Evolutionary conservation across 1,140 invertebrate genomes (phyloP).

Genomic region (Anagrus nilaparvatae): DNA sequence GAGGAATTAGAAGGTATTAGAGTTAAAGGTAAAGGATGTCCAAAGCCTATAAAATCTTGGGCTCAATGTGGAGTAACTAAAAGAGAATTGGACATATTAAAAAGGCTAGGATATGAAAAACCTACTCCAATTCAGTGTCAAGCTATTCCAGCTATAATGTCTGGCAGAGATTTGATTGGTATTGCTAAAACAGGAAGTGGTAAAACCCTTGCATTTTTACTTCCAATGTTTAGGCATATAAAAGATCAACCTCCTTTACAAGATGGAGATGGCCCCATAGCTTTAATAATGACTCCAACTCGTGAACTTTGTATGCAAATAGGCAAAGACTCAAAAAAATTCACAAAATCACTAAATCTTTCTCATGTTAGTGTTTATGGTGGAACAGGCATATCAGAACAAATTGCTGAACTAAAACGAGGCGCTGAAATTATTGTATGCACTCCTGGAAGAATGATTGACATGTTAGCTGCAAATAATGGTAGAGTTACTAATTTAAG

Average conservation of each 20-base stretch:
- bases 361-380: constrained; percentile 96
- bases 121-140: constrained; percentile 98
- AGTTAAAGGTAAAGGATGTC: constrained; percentile 80
- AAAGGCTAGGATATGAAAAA: constrained; percentile 88
- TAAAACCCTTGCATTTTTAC: constrained; percentile 95
- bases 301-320: constrained; percentile 99
- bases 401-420: constrained; percentile 95
- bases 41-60: constrained; percentile 94
- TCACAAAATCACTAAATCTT: constrained; percentile 79
- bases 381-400: constrained; percentile 92
- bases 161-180: constrained; percentile 91
- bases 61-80: constrained; percentile 97
- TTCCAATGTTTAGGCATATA: constrained; percentile 98
- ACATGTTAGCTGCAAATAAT: constrained; percentile 97
- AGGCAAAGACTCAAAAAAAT: constrained; percentile 92
- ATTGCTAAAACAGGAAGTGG: constrained; percentile 99
- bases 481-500: constrained; percentile 94
- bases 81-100: constrained; percentile 90
- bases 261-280: constrained; percentile 93
- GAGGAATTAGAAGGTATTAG: constrained; percentile 75
- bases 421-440: constrained; percentile 98
- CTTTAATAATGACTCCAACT: constrained; percentile 96
- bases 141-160: constrained; percentile 98
- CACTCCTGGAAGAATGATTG: constrained; percentile 99
- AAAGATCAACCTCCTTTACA: constrained; percentile 87